These are phyloP conservation scores for Phengaris arion DNA, from an alignment of 2,888 invertebrate species.

Conservation along the genomic window DNA sequence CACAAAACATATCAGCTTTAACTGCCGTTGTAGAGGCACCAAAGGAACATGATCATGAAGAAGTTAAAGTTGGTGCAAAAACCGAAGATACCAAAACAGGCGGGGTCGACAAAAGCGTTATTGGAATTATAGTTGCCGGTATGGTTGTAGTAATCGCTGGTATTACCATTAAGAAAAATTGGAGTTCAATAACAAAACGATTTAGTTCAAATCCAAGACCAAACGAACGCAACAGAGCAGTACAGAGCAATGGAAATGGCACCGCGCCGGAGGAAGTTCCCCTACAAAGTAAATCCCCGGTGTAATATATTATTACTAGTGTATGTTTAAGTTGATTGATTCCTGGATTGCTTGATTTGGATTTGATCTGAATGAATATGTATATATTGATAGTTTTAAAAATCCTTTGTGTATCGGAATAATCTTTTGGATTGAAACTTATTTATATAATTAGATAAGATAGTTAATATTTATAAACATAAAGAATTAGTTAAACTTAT, in stretches of 20 bases:
- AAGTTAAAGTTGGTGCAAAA: constrained; percentile 58
- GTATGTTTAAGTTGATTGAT: constrained; percentile 18
- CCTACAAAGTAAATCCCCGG: constrained; percentile 68
- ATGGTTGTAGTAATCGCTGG: constrained; percentile 75
- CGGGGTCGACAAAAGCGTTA: constrained; percentile 75
- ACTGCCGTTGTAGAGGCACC: constrained; percentile 43
- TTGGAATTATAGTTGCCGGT: constrained; percentile 75
- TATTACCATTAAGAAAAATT: constrained; percentile 78
- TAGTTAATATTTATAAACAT: constrained; percentile 9
- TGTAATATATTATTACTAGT: constrained; percentile 43
- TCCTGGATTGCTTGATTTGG: constrained; percentile 40
- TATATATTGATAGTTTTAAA: constrained; percentile 25
- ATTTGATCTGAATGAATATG: constrained; percentile 62
- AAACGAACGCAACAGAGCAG: constrained; percentile 51
- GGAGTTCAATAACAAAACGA: constrained; percentile 71
- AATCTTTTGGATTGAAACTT: background rate
- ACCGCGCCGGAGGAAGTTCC: constrained; percentile 68
- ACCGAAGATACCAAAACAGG: constrained; percentile 56
- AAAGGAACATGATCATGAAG: constrained; percentile 43
- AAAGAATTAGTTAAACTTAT: background rate
- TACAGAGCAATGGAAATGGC: constrained; percentile 50
- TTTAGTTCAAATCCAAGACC: constrained; percentile 64
- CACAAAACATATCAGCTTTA: constrained; percentile 43
- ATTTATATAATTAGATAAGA: constrained; percentile 12
- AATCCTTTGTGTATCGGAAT: background rate